Conservation (phyloP, 2,888 invertebrate species). For the Leucoma salicis region DNA sequence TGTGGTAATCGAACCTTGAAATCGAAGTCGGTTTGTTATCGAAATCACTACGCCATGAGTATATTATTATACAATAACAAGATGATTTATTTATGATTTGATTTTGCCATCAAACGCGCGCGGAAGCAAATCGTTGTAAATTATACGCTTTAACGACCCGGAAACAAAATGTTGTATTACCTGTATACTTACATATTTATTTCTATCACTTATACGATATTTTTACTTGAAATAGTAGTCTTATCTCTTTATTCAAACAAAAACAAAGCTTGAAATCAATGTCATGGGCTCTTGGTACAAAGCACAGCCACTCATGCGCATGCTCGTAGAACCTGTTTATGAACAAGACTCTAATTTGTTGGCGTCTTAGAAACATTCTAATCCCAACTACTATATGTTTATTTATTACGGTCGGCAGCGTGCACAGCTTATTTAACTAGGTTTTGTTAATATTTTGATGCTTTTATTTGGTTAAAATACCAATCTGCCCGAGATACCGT, state of each 20-base stretch:
- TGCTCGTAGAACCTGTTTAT: slow-evolving; percentile 23
- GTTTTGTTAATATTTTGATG: slow-evolving; percentile 1
- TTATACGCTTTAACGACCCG: no score
- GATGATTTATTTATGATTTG: no score
- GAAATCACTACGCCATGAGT: no score
- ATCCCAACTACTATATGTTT: slow-evolving; percentile 10
- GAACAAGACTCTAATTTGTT: slow-evolving; percentile 14
- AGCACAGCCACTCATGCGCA: slow-evolving; percentile 4
- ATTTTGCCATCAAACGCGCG: no score
- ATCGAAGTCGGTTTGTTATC: no score
- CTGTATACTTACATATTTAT: neutral
- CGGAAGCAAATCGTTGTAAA: no score
- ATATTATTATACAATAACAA: no score
- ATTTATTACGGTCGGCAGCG: slow-evolving; percentile 8
- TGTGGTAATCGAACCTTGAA: no score
- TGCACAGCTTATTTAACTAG: slow-evolving; percentile 1
- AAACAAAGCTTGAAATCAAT: slow-evolving; percentile 17
- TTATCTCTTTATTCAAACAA: neutral
- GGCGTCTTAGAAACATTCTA: slow-evolving; percentile 22
- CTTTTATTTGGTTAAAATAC: neutral
- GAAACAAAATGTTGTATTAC: neutral
- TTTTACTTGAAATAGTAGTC: neutral
- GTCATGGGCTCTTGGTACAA: slow-evolving; percentile 24
- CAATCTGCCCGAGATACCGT: neutral
- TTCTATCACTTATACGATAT: neutral